These are phyloP conservation scores for Idaea straminata DNA, from an alignment of 2,888 invertebrate species.

Conservation along the genomic window DNA sequence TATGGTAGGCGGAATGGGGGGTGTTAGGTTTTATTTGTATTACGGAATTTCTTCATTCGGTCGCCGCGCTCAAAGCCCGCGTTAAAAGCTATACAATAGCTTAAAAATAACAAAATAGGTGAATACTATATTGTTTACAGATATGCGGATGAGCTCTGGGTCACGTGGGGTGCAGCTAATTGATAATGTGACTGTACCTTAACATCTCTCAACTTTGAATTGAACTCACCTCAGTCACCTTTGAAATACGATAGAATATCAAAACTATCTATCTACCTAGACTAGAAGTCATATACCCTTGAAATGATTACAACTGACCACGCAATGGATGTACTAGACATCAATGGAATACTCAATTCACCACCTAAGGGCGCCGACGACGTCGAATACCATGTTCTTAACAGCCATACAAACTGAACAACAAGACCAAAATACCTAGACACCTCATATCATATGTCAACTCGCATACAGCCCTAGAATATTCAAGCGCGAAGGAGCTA, in stretches of 20 bases:
- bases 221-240: background rate
- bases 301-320: conserved; percentile 7
- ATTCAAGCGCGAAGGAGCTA: conserved; percentile 7
- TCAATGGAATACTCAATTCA: conserved; percentile 45
- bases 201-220: background rate
- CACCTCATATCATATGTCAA: conserved; percentile 22
- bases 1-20: too few relatives aligned
- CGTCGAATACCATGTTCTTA: conserved; percentile 48
- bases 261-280: background rate
- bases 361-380: conserved; percentile 37
- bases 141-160: too few relatives aligned
- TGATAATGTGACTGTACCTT: too few relatives aligned
- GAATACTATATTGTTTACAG: too few relatives aligned
- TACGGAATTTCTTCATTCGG: too few relatives aligned
- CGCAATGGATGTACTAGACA: conserved; percentile 25
- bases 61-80: too few relatives aligned
- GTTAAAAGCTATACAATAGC: too few relatives aligned
- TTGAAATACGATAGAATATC: conserved; percentile 4
- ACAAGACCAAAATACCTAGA: conserved; percentile 36
- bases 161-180: too few relatives aligned
- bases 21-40: too few relatives aligned
- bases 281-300: background rate
- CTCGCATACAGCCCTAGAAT: conserved; percentile 18
- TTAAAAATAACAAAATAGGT: too few relatives aligned
- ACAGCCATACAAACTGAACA: conserved; percentile 45